phyloP scores from a whole-genome alignment of 2,888 invertebrate genomes.

The Caenorhabditis doughertyi region DNA sequence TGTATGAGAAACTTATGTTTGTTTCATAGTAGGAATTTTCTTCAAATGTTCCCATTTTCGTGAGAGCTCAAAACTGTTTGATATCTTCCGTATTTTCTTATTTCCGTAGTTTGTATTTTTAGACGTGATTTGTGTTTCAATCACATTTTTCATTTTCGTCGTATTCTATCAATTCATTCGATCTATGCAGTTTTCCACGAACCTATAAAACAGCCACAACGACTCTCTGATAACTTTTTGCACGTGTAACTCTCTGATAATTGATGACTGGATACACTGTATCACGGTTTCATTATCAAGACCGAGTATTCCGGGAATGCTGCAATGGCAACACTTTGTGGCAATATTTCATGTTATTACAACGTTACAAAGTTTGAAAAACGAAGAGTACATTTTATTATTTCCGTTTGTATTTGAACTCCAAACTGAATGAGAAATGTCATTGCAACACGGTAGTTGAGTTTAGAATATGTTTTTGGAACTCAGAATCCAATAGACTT shows the following conservation, averaged over 20 bases:
- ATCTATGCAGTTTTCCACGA: slow-evolving; percentile 45
- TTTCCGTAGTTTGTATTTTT: slow-evolving; percentile 38
- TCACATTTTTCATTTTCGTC: slow-evolving; percentile 9
- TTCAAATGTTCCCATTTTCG: no score
- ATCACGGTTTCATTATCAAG: slow-evolving; percentile 36
- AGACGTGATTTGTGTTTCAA: slow-evolving; percentile 34
- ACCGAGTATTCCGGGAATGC: slow-evolving; percentile 43
- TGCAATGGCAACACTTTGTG: neutral
- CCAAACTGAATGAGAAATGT: no score
- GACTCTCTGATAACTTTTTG: slow-evolving; percentile 42
- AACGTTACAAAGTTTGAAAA: neutral
- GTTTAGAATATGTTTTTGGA: no score
- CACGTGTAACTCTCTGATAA: slow-evolving; percentile 57
- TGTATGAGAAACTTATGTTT: no score
- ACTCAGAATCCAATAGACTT: no score
- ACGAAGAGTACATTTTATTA: neutral
- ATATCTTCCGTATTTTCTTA: neutral
- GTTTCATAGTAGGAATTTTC: no score
- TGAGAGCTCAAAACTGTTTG: neutral
- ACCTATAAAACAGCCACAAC: slow-evolving; percentile 43
- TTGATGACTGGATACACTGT: slow-evolving; percentile 50
- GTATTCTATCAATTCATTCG: slow-evolving; percentile 16
- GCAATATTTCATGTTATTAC: neutral
- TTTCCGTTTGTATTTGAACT: no score
- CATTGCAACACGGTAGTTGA: no score